Evolutionary conservation across 2,113 vertebrate species (phyloP), one percentile per base, ranked within the genome.

Genomic region (Cyanistes caeruleus): DNA sequence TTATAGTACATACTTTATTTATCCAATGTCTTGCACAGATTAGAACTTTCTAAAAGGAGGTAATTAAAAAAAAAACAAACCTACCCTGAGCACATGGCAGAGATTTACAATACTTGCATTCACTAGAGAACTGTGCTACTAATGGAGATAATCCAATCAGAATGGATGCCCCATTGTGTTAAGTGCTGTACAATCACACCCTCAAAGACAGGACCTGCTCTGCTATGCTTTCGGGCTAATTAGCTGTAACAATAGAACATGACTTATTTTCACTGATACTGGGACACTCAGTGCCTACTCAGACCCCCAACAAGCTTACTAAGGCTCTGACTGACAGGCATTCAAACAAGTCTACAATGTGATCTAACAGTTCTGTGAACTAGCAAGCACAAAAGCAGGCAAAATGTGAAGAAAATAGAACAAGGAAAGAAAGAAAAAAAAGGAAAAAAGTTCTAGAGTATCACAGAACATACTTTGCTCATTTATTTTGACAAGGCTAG

Each of bases 401-500:
- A 72, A 17, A 67, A 77, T 27, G 41, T 43, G 48, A 87, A 91
- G 37, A 52, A 83, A 90, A 62, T 17, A 44, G 28, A 89, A 58
- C 31, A 49, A 9, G 31, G 53, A 65, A 46, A 25, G 28, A 39
- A 18, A n/a, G 48, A 31, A 25, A 43, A 28, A 28, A 19, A 10
- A 3, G 18, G 7, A 6, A 37, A n/a, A 58, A 23, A 69, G 3
- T 35, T 22, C 6, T 62, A 28, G 4, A 53, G 15, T 49, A 77
- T 86, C 43, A 77, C 43, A 94, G 82, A 94, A 55, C 4, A 5
- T 49, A 30, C 25, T 93, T 94, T 80, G 35, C 75, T 90, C 60
- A 89, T 94, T 95, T 94, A 83, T 94, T 96, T 92, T 94, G 90
- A 94, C 93, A 94, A 90, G 90, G 15, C 65, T 88, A 90, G 41